Evolutionary conservation across 1,140 invertebrate genomes (phyloP).

Genomic region (Trigoniulus corallinus): DNA sequence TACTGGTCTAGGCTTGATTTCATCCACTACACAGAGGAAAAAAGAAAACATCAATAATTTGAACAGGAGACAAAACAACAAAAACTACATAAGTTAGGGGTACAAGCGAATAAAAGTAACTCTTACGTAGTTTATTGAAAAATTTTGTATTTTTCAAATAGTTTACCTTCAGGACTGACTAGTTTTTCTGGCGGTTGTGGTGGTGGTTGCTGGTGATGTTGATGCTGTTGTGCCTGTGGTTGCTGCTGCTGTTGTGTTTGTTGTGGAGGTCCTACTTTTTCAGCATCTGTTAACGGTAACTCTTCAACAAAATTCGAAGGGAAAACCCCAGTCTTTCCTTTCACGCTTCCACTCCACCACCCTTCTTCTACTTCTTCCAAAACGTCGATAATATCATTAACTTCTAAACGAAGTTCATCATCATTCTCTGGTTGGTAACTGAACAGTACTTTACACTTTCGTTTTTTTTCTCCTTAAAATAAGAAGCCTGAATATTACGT

Average conservation of each 20-base stretch:
- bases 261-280: not conserved
- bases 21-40: too few relatives aligned
- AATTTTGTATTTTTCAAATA: too few relatives aligned
- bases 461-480: constrained; percentile 19
- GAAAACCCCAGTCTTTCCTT: constrained; percentile 60
- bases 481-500: too few relatives aligned
- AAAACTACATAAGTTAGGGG: not conserved
- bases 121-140: too few relatives aligned
- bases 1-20: constrained; percentile 10
- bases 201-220: too few relatives aligned
- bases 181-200: too few relatives aligned
- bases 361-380: constrained; percentile 76
- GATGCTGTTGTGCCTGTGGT: too few relatives aligned
- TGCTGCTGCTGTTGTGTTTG: too few relatives aligned
- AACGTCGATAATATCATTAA: constrained; percentile 74
- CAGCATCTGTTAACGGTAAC: constrained; percentile 16
- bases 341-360: constrained; percentile 68
- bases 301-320: constrained; percentile 84
- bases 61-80: not conserved
- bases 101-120: too few relatives aligned
- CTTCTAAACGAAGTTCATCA: constrained; percentile 70
- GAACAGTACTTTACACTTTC: constrained; percentile 66
- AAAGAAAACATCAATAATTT: not conserved
- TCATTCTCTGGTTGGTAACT: constrained; percentile 80
- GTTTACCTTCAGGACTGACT: too few relatives aligned